These are phyloP conservation scores for Channa maculata DNA, from an alignment of 2,113 vertebrate genomes.

Conservation along the genomic window DNA sequence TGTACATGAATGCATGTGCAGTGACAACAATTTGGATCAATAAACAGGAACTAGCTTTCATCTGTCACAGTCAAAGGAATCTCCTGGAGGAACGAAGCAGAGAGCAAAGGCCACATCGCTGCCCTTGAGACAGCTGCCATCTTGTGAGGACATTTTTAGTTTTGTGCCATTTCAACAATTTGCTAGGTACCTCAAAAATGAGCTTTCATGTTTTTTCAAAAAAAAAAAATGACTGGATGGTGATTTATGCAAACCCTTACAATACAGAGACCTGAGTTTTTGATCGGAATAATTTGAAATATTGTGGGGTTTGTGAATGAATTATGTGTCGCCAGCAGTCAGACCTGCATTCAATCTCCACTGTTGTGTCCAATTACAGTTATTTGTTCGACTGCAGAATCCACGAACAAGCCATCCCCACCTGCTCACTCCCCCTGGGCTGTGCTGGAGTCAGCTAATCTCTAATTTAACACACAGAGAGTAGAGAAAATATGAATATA, in stretches of 20 bases:
- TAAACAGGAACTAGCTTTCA: constrained; percentile 71
- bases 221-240: not conserved
- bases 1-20: not conserved
- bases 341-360: not conserved
- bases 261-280: constrained; percentile 14
- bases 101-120: constrained; percentile 27
- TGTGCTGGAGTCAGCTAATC: constrained; percentile 29
- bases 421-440: constrained; percentile 11
- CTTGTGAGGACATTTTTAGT: not conserved
- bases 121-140: constrained; percentile 12
- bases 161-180: not conserved
- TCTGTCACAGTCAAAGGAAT: constrained; percentile 43
- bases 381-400: constrained; percentile 10
- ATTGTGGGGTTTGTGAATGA: constrained; percentile 4
- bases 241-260: not conserved
- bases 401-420: constrained; percentile 17
- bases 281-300: not conserved
- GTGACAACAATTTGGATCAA: constrained; percentile 59
- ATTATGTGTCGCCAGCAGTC: not conserved
- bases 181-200: not conserved
- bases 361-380: constrained; percentile 24
- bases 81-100: not conserved
- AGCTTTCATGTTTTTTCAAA: not conserved
- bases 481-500: not conserved
- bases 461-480: not conserved